Evolutionary conservation across 2,888 invertebrate species (phyloP).

Genomic region (Amblyteles armatorius): DNA sequence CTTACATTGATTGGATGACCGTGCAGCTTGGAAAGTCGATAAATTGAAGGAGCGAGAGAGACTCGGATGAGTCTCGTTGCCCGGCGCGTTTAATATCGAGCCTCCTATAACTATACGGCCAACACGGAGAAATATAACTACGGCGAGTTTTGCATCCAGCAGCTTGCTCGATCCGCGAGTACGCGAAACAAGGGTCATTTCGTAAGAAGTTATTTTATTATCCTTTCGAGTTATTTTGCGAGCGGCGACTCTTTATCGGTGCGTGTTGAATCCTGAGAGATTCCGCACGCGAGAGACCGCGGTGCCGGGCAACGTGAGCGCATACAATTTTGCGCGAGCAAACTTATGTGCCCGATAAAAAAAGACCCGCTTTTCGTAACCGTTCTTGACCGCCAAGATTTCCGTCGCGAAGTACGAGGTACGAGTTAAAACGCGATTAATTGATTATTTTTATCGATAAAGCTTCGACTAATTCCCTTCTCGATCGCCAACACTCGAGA

Average conservation of each 20-base stretch:
- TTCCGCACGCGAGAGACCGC: neutral
- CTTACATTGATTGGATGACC: constrained; percentile 62
- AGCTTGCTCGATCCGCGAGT: neutral
- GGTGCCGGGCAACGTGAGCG: neutral
- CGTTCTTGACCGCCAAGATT: neutral
- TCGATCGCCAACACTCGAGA: neutral
- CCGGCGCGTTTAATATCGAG: neutral
- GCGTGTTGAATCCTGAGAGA: constrained; percentile 37
- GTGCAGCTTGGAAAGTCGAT: constrained; percentile 58
- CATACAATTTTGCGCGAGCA: constrained; percentile 2
- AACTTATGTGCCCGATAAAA: neutral
- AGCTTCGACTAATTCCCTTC: neutral
- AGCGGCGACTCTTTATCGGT: constrained; percentile 35
- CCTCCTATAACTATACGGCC: neutral
- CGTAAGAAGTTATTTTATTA: constrained; percentile 63
- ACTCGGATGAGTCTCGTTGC: constrained; percentile 21
- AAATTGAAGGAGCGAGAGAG: constrained; percentile 58
- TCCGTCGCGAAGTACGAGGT: neutral
- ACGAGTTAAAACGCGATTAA: neutral
- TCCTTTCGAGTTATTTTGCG: constrained; percentile 43
- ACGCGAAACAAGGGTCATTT: constrained; percentile 59
- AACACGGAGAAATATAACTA: constrained; percentile 8
- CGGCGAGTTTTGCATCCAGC: constrained; percentile 27
- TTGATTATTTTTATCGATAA: neutral
- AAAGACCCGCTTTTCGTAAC: constrained; percentile 14